Evolutionary conservation across 2,113 vertebrate genomes (phyloP), one percentile per base, ranked within the genome.

Genomic region (Ardeotis arabs): DNA sequence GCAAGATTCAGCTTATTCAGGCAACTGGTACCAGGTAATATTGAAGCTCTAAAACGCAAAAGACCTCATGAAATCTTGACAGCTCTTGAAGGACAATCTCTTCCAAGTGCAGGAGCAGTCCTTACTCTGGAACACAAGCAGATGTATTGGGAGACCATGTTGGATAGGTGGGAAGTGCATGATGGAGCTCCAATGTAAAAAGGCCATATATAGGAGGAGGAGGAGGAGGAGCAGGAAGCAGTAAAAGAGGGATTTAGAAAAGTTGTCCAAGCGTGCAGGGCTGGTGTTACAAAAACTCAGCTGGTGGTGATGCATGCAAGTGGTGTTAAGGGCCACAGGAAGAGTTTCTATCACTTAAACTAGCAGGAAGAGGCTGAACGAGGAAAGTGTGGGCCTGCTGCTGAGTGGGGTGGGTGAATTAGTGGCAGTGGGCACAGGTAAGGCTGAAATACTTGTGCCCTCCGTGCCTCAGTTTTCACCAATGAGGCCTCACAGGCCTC

Each of bases 231-330:
- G 45, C 18, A 47, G 12, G 41, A 76, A 70, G 21, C 33, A 85
- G 45, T 75, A 35, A 70, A 70, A 78, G 29, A 37, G 8, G 22
- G 50, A 44, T 35, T 79, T 55, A 5, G 24, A 85, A 79, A 80
- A 2, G 4, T 23, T 58, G 15, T 53, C 16, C 21, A 29, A 4
- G 31, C 0, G 0, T 37, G 21, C 35, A 39, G 24, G 14, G 7
- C 59, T 68, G 24, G 12, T 18, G 5, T 80, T 72, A 27, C 18
- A 53, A 63, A 84, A 89, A 4, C n/a, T 73, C 14, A 20, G 6
- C 31, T 23, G 8, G 7, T 45, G 4, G 33, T 63, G 37, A 14
- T n/a, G 3, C 2, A 2, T 31, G 12, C 9, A 50, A 18, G 7
- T 56, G 23, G 7, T 47, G 24, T 31, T 66, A 66, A 68, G 17